These are phyloP conservation scores for Mycalesis mineus DNA, from an alignment of 2,888 invertebrate species.

Conservation along the genomic window DNA sequence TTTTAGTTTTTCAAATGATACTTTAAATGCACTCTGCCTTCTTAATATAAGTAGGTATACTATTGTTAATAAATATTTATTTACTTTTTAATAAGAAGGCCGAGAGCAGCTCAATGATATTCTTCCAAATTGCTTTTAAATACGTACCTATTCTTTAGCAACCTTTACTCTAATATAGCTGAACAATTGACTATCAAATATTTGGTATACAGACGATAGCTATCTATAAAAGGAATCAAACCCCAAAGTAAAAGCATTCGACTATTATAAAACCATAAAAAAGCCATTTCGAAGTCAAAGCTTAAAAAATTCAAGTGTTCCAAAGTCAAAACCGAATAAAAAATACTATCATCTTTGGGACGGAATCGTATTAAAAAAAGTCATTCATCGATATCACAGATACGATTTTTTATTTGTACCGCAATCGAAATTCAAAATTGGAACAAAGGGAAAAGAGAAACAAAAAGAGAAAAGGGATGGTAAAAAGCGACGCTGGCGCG, in stretches of 20 bases:
- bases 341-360: conserved; percentile 4
- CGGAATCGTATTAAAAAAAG: conserved; percentile 5
- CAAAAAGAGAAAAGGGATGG: conserved; percentile 57
- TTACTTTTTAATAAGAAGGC: too few species aligned
- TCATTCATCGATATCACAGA: conserved; percentile 19
- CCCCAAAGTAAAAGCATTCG: conserved; percentile 1
- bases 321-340: conserved; percentile 8
- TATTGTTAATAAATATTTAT: too few species aligned
- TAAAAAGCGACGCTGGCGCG: conserved; percentile 72
- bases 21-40: too few species aligned
- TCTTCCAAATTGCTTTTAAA: too few species aligned
- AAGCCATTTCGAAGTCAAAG: not conserved
- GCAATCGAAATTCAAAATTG: conserved; percentile 48
- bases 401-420: conserved; percentile 30
- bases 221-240: not conserved
- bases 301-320: conserved; percentile 5
- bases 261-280: not conserved
- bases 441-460: conserved; percentile 72
- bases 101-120: too few species aligned
- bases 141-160: too few species aligned
- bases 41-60: too few species aligned
- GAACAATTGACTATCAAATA: too few species aligned
- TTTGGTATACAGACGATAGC: not conserved
- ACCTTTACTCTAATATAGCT: too few species aligned
- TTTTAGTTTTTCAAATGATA: too few species aligned